These are phyloP conservation scores for Prochilodus magdalenae DNA, from an alignment of 2,113 vertebrate genomes.

Conservation along the genomic window DNA sequence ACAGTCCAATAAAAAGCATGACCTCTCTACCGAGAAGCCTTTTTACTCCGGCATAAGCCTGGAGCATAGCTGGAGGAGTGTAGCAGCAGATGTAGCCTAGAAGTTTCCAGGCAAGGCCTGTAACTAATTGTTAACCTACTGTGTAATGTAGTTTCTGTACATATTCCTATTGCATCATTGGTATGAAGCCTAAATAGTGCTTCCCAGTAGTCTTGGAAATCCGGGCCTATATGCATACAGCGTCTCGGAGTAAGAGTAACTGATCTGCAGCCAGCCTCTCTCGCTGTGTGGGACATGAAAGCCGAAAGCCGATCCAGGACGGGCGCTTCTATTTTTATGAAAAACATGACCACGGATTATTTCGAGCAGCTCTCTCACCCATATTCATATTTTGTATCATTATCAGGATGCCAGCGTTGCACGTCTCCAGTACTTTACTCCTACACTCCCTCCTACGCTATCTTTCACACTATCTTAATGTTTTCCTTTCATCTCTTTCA, in stretches of 20 bases:
- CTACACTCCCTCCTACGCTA: neutral
- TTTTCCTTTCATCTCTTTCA: neutral
- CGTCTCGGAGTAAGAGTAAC: neutral
- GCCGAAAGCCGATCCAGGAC: neutral
- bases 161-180: too few relatives aligned
- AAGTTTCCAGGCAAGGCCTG: neutral
- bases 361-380: neutral
- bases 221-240: neutral
- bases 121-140: neutral
- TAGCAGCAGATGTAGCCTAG: neutral
- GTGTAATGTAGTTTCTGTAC: too few relatives aligned
- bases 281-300: neutral
- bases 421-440: neutral
- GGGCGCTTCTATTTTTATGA: neutral
- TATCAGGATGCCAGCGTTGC: neutral
- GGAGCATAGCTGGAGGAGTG: neutral
- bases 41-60: neutral
- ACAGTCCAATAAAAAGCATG: neutral
- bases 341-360: neutral
- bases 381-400: neutral
- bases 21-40: neutral
- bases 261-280: neutral
- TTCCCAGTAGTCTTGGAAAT: too few relatives aligned
- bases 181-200: too few relatives aligned
- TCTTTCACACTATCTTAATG: neutral